Evolutionary conservation across 2,113 vertebrate species (phyloP).

Genomic region (Thamnaconus septentrionalis): DNA sequence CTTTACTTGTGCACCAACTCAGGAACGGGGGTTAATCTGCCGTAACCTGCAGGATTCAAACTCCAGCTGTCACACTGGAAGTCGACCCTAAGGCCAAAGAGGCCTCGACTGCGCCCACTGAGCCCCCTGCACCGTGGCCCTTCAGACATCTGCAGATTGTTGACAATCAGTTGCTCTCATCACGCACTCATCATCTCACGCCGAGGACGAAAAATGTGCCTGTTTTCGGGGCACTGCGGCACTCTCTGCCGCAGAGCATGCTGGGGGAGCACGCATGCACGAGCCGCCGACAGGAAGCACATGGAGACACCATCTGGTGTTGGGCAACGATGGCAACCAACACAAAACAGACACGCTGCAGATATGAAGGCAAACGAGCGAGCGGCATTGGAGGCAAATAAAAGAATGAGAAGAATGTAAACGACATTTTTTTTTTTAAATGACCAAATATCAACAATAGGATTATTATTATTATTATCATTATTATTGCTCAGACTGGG

Average conservation of each 20-base stretch:
- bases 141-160: conserved; percentile 23
- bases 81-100: background rate
- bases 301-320: conserved; percentile 66
- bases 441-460: too few species aligned
- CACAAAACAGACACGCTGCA: background rate
- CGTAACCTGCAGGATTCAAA: background rate
- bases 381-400: background rate
- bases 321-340: conserved; percentile 31
- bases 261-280: too few species aligned
- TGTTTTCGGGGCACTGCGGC: too few species aligned
- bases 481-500: too few species aligned
- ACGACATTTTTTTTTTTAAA: too few species aligned
- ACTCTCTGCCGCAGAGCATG: too few species aligned
- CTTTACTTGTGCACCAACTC: too few species aligned
- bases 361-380: conserved; percentile 3
- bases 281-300: conserved; percentile 42
- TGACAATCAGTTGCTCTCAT: too few species aligned
- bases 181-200: too few species aligned
- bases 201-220: conserved; percentile 11
- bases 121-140: too few species aligned
- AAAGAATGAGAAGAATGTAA: background rate
- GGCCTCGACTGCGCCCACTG: background rate
- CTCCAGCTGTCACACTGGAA: background rate
- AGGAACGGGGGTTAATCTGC: background rate
- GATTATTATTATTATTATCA: too few species aligned